A percentile compares a stretch with the other conserved stretches of the same genome.
These are phyloP conservation scores for Phalacrocorax brasilianus DNA, from an alignment of 2,113 vertebrate species.

Conservation along the genomic window DNA sequence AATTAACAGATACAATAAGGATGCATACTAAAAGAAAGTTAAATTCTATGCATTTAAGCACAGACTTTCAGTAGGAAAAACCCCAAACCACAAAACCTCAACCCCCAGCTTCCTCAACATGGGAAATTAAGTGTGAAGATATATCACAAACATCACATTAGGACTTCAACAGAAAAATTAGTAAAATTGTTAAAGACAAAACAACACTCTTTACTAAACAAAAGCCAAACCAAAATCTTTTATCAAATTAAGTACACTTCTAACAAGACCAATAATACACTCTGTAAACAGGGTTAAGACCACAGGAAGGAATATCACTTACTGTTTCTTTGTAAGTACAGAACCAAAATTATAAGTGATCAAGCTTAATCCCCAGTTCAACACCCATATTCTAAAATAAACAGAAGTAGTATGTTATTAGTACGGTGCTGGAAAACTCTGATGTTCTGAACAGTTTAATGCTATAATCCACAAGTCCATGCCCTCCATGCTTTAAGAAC, in stretches of 20 bases:
- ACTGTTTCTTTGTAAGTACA: neutral
- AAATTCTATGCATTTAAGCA: neutral
- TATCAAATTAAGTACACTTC: neutral
- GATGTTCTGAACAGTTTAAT: constrained; percentile 22
- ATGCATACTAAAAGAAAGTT: neutral
- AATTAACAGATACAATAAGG: neutral
- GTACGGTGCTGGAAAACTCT: constrained; percentile 14
- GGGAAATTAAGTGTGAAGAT: neutral
- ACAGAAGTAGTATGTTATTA: neutral
- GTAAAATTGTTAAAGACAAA: neutral
- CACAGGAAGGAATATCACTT: neutral
- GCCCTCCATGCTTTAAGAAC: constrained; percentile 39
- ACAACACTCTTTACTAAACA: neutral
- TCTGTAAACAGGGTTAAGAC: neutral
- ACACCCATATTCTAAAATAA: constrained; percentile 9
- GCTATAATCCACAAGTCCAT: constrained; percentile 35
- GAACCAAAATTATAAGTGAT: neutral
- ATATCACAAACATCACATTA: neutral
- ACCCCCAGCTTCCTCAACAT: neutral
- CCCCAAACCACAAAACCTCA: neutral
- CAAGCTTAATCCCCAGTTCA: neutral
- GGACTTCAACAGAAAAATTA: neutral
- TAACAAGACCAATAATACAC: neutral
- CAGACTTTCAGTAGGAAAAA: neutral
- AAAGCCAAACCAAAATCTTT: neutral